These are phyloP conservation scores for Eupithecia pulchellata DNA, from an alignment of 2,888 invertebrate genomes.

Conservation along the genomic window DNA sequence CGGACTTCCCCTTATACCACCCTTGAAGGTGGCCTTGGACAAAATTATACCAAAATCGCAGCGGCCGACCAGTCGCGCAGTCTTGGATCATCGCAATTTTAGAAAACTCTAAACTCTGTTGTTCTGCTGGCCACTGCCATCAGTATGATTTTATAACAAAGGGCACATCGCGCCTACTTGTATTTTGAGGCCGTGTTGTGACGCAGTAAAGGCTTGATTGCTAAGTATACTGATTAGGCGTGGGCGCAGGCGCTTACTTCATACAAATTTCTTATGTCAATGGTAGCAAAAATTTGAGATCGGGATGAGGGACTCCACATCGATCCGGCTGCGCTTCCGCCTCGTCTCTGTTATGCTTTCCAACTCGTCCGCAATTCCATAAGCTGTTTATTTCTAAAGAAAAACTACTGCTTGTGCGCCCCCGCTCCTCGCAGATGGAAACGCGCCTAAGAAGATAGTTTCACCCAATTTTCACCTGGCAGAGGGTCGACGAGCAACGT, in stretches of 20 bases:
- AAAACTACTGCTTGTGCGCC: not conserved
- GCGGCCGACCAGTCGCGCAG: not conserved
- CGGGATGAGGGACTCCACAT: not conserved
- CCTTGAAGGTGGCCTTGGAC: too few species aligned
- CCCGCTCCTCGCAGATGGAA: not conserved
- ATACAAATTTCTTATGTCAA: not conserved
- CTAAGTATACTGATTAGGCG: too few species aligned
- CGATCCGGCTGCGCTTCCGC: not conserved
- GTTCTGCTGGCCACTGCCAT: too few species aligned
- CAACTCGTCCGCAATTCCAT: too few species aligned
- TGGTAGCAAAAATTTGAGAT: not conserved
- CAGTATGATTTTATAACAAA: too few species aligned
- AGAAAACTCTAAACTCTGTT: too few species aligned
- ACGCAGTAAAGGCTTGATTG: too few species aligned
- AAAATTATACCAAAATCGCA: not conserved
- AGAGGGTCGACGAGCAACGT: conserved; percentile 91
- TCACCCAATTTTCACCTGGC: conserved; percentile 88
- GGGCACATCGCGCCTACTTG: too few species aligned
- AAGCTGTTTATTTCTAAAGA: not conserved
- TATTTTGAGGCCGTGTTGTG: too few species aligned
- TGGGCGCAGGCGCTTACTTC: not conserved
- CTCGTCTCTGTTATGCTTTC: too few species aligned
- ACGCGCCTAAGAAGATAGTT: not conserved
- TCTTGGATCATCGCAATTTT: too few species aligned
- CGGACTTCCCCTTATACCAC: too few species aligned